A percentile compares a stretch with the other conserved stretches of the same genome.
phyloP scores from a whole-genome alignment of 2,797 vertebrate species.

The Psittacula derbiana region DNA sequence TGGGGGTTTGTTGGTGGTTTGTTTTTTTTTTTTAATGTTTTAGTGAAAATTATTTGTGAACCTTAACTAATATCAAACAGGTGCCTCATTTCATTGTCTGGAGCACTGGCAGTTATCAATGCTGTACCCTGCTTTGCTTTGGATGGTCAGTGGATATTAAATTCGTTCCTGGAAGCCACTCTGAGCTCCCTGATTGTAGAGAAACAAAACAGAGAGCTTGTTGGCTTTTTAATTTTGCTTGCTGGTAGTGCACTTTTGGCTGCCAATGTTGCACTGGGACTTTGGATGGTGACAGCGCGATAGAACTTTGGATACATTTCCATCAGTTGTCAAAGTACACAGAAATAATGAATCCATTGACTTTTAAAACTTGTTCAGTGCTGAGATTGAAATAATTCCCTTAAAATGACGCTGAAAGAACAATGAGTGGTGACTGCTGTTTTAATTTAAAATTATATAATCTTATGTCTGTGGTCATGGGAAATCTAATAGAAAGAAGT shows the following conservation, averaged over 20 bases:
- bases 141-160: conserved; percentile 98
- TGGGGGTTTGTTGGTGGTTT: not conserved
- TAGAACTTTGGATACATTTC: conserved; percentile 68
- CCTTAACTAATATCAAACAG: conserved; percentile 81
- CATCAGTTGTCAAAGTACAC: not conserved
- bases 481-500: not conserved
- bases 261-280: conserved; percentile 92
- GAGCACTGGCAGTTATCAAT: conserved; percentile 94
- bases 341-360: not conserved
- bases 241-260: conserved; percentile 86
- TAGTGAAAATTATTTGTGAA: not conserved
- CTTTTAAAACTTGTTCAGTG: conserved; percentile 34
- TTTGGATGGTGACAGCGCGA: conserved; percentile 97
- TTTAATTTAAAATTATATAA: conserved; percentile 13
- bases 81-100: conserved; percentile 93
- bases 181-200: conserved; percentile 87
- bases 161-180: conserved; percentile 92
- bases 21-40: not conserved
- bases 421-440: not conserved
- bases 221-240: conserved; percentile 94
- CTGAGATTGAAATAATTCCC: conserved; percentile 53
- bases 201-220: conserved; percentile 88
- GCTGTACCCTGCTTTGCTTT: conserved; percentile 96
- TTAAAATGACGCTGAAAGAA: conserved; percentile 33
- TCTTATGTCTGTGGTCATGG: not conserved